These are phyloP conservation scores for Otis tarda DNA, from an alignment of 2,113 vertebrate genomes.

Conservation along the genomic window DNA sequence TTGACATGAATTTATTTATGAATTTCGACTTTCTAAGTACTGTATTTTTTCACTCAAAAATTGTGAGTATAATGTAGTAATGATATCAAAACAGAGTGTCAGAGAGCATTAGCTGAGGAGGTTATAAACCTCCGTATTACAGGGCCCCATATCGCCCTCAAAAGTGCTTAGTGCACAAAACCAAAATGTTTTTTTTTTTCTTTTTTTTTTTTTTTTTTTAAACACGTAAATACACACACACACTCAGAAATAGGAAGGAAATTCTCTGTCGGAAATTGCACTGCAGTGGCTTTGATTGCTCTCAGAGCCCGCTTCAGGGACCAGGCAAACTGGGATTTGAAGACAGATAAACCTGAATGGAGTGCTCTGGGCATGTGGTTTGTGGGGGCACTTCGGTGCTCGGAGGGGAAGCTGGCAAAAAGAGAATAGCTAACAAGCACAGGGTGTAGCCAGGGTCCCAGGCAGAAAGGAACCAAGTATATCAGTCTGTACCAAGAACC, in stretches of 20 bases:
- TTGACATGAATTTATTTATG: slow-evolving; percentile 99
- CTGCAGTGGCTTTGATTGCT: slow-evolving; percentile 67
- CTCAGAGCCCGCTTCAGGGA: slow-evolving; percentile 19
- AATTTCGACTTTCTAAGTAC: slow-evolving; percentile 99
- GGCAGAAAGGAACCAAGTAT: neutral
- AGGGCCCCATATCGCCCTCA: slow-evolving; percentile 85
- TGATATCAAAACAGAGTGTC: slow-evolving; percentile 99
- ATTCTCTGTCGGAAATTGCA: slow-evolving; percentile 71
- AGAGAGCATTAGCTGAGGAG: slow-evolving; percentile 95
- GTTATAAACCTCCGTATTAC: slow-evolving; percentile 95
- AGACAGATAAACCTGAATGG: slow-evolving; percentile 21
- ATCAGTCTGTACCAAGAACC: neutral
- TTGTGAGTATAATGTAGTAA: slow-evolving; percentile 99
- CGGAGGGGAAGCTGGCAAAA: slow-evolving; percentile 3
- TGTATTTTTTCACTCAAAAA: slow-evolving; percentile 99
- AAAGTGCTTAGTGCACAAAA: slow-evolving; percentile 99
- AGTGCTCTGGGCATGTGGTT: neutral
- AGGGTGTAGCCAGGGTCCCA: neutral
- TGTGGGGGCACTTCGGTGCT: neutral
- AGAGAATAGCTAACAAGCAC: neutral
- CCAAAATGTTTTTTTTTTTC: slow-evolving; percentile 84
- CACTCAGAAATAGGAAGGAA: slow-evolving; percentile 68
- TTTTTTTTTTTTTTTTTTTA: slow-evolving; percentile 65
- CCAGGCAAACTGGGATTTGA: neutral
- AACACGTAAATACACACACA: slow-evolving; percentile 70